Evolutionary conservation across 1,140 invertebrate species (phyloP).

Genomic region (Drosophila willistoni): DNA sequence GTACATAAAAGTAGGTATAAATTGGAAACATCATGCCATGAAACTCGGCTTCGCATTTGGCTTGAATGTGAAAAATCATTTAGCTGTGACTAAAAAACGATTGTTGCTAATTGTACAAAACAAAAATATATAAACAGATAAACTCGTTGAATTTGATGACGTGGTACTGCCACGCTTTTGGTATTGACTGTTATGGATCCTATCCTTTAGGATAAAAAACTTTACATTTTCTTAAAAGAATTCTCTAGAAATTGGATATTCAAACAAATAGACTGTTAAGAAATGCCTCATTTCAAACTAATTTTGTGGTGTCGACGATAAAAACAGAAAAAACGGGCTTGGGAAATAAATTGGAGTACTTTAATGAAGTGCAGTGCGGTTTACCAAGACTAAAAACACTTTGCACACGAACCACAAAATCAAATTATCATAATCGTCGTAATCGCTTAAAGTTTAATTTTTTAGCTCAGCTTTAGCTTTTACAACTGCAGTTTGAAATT

Average conservation of each 20-base stretch:
- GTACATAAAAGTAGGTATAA: neutral
- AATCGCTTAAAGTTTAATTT: slow-evolving; percentile 35
- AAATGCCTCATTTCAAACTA: slow-evolving; percentile 27
- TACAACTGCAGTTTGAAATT: slow-evolving; percentile 35
- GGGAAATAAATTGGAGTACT: slow-evolving; percentile 18
- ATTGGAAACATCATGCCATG: slow-evolving; percentile 20
- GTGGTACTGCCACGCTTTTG: slow-evolving; percentile 42
- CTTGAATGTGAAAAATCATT: slow-evolving; percentile 31
- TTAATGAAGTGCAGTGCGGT: slow-evolving; percentile 48
- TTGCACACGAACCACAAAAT: slow-evolving; percentile 46
- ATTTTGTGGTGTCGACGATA: slow-evolving; percentile 33
- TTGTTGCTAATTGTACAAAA: slow-evolving; percentile 46
- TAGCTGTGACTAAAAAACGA: neutral
- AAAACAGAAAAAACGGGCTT: neutral
- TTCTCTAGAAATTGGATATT: slow-evolving; percentile 29
- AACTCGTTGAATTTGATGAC: slow-evolving; percentile 19
- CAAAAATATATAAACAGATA: neutral
- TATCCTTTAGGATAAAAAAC: slow-evolving; percentile 1
- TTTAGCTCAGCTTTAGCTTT: neutral
- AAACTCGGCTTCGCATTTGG: slow-evolving; percentile 36
- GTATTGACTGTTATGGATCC: slow-evolving; percentile 29
- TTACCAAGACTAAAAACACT: slow-evolving; percentile 26
- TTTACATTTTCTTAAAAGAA: neutral
- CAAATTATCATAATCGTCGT: slow-evolving; percentile 1
- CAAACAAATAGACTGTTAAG: slow-evolving; percentile 17